Conservation (phyloP, 2,888 invertebrate genomes). For the Chloromyia formosa region DNA sequence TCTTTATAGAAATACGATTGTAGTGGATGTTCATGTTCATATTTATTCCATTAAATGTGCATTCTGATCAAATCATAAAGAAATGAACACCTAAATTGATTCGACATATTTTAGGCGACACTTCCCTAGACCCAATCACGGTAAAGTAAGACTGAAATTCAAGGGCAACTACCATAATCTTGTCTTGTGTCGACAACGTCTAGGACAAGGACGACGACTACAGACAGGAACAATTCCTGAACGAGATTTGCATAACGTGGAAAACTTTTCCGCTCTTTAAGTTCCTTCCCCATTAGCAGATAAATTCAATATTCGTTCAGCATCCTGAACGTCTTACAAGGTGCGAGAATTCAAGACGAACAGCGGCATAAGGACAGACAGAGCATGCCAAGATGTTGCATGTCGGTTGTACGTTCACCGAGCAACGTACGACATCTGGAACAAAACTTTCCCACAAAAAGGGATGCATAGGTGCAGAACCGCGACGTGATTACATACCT, state of each 20-base stretch:
- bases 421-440: constrained; percentile 4
- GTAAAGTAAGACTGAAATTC: neutral
- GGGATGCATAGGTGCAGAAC: constrained; percentile 8
- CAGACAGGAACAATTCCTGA: constrained; percentile 28
- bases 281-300: constrained; percentile 31
- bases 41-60: no score
- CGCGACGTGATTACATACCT: constrained; percentile 42
- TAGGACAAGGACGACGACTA: constrained; percentile 19
- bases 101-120: no score
- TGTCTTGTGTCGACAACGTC: neutral
- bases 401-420: neutral
- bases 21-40: no score
- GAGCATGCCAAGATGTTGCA: neutral
- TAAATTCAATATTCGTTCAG: constrained; percentile 32
- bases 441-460: constrained; percentile 22
- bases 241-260: constrained; percentile 43
- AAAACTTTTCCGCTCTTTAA: constrained; percentile 42
- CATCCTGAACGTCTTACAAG: constrained; percentile 2
- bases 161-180: constrained; percentile 19
- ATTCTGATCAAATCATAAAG: no score
- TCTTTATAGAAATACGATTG: no score
- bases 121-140: no score
- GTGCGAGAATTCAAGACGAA: neutral
- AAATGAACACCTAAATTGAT: no score
- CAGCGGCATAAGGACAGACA: neutral